Evolutionary conservation across 2,888 invertebrate species (phyloP).

Genomic region (Drosophila picticornis): DNA sequence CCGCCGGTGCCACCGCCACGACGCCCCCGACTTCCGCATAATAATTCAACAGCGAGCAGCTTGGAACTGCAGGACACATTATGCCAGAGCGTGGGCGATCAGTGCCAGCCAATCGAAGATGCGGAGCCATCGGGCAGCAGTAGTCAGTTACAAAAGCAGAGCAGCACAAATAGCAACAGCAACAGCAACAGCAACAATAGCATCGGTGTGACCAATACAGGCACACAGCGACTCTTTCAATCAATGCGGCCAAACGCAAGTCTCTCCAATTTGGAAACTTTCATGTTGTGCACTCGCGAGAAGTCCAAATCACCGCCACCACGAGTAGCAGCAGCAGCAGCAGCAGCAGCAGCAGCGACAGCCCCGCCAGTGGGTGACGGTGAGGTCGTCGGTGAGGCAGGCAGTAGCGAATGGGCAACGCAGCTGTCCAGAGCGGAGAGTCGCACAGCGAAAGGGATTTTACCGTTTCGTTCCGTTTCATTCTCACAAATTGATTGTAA

Average conservation of each 20-base stretch:
- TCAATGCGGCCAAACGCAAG: constrained; percentile 82
- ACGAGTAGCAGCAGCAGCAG: constrained; percentile 30
- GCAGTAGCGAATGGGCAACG: constrained; percentile 81
- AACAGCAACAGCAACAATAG: constrained; percentile 30
- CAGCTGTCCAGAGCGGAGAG: constrained; percentile 87
- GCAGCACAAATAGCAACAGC: constrained; percentile 69
- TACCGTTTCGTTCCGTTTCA: constrained; percentile 93
- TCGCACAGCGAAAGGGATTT: constrained; percentile 86
- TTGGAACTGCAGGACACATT: constrained; percentile 74
- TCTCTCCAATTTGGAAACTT: constrained; percentile 83
- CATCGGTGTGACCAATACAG: constrained; percentile 33
- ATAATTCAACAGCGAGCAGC: constrained; percentile 86
- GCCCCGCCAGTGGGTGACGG: constrained; percentile 38
- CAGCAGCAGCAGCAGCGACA: constrained; percentile 26
- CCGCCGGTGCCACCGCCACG: constrained; percentile 87
- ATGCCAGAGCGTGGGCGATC: constrained; percentile 9
- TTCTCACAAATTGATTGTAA: constrained; percentile 94
- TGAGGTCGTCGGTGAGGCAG: constrained; percentile 32
- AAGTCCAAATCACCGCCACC: constrained; percentile 79
- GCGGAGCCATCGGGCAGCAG: constrained; percentile 45
- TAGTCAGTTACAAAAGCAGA: constrained; percentile 76
- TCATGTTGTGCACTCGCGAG: constrained; percentile 76
- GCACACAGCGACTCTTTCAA: constrained; percentile 60
- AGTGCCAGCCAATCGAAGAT: constrained; percentile 26
- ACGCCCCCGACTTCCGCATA: constrained; percentile 80